A percentile compares a stretch with the other conserved stretches of the same genome.
Conservation (phyloP, 2,797 vertebrate species). For the Pampus argenteus region DNA sequence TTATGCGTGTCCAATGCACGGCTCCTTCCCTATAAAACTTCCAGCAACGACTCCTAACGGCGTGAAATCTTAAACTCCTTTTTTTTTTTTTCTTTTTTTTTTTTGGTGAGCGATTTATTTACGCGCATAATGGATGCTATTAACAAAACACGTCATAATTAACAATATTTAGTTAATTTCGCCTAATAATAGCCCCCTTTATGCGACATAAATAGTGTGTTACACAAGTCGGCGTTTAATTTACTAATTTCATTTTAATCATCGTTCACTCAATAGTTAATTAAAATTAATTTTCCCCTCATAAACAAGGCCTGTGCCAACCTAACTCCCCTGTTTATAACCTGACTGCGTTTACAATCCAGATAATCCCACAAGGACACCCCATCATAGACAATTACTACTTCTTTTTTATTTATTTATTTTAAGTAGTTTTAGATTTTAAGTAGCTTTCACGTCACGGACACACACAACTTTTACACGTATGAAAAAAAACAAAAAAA, state of each 20-base stretch:
- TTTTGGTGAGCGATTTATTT: slow-evolving; percentile 65
- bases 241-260: slow-evolving; percentile 67
- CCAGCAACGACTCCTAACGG: slow-evolving; percentile 48
- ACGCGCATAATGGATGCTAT: slow-evolving; percentile 51
- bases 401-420: slow-evolving; percentile 45
- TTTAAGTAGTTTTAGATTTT: slow-evolving; percentile 36
- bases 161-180: slow-evolving; percentile 52
- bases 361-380: slow-evolving; percentile 44
- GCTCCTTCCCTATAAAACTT: slow-evolving; percentile 68
- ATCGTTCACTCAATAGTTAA: slow-evolving; percentile 65
- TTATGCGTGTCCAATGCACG: slow-evolving; percentile 79
- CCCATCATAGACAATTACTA: slow-evolving; percentile 42
- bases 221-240: slow-evolving; percentile 57
- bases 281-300: slow-evolving; percentile 70
- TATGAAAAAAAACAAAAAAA: slow-evolving; percentile 72
- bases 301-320: slow-evolving; percentile 69
- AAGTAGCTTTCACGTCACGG: slow-evolving; percentile 34
- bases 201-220: slow-evolving; percentile 17
- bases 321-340: slow-evolving; percentile 54
- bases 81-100: slow-evolving; percentile 58
- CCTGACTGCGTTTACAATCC: slow-evolving; percentile 57
- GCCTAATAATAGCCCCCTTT: slow-evolving; percentile 35
- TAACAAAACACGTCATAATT: slow-evolving; percentile 43
- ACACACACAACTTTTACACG: slow-evolving; percentile 25
- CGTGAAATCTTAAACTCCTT: slow-evolving; percentile 44